These are phyloP conservation scores for Coracias cyanogaster DNA, from an alignment of 2,797 vertebrate species.

Conservation along the genomic window DNA sequence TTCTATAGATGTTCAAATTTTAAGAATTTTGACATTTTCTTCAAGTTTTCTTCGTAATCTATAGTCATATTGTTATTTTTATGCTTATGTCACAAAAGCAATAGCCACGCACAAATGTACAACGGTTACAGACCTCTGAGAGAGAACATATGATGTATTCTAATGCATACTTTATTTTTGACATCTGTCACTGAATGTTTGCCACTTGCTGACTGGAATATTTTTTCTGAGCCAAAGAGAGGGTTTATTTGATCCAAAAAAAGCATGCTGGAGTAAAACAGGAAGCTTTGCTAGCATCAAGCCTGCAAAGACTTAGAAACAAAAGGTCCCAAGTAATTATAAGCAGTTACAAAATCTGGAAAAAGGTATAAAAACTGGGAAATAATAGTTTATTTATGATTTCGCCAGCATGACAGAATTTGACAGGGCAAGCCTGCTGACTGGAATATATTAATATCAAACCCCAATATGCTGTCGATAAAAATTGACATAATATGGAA, in stretches of 20 bases:
- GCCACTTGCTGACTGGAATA: neutral
- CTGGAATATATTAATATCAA: neutral
- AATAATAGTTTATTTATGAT: neutral
- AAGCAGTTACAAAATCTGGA: neutral
- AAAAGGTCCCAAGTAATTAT: neutral
- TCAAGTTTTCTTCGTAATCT: neutral
- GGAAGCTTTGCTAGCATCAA: neutral
- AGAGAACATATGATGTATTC: neutral
- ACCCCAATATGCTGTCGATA: neutral
- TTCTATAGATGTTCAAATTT: neutral
- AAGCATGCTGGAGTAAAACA: neutral
- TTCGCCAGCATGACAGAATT: neutral
- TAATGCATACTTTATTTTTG: neutral
- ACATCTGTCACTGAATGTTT: neutral
- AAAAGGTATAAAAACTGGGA: neutral
- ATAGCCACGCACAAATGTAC: neutral
- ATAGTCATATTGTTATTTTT: neutral
- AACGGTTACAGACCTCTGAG: neutral
- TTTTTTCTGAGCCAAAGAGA: neutral
- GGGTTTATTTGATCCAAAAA: rapidly evolving
- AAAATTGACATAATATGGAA: neutral
- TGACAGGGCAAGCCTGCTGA: neutral
- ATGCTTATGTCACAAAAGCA: neutral
- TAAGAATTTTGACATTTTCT: neutral
- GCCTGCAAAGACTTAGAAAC: neutral